Evolutionary conservation across 2,113 vertebrate species (phyloP).

Genomic region (Coptodon bakossiorum): DNA sequence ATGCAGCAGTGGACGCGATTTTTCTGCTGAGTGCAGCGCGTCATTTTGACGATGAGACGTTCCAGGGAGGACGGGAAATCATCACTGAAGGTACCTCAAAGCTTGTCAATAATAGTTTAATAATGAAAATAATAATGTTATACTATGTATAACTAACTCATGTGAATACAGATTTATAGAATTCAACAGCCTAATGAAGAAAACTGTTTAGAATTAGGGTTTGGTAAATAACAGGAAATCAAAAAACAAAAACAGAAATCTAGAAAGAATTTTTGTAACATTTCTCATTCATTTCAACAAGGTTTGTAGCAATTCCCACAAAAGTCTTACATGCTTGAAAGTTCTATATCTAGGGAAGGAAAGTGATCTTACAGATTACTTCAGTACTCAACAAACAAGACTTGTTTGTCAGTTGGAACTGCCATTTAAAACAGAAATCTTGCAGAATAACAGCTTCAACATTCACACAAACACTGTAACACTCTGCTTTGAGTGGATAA

Average conservation of each 20-base stretch:
- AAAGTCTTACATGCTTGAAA: not conserved
- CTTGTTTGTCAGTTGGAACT: not conserved
- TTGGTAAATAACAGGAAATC: not conserved
- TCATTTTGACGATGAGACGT: conserved; percentile 59
- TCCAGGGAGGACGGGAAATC: conserved; percentile 37
- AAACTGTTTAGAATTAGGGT: not conserved
- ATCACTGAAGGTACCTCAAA: conserved; percentile 35
- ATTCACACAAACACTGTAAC: not conserved
- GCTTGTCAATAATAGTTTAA: not conserved
- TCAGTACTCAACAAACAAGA: not conserved
- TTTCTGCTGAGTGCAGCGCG: not conserved
- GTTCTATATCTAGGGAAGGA: not conserved
- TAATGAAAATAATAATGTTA: not conserved
- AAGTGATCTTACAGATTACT: accelerated
- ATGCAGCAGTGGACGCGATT: conserved; percentile 33
- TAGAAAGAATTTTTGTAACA: not conserved
- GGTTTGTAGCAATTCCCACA: not conserved
- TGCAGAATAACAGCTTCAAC: not conserved
- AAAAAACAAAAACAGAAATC: not conserved
- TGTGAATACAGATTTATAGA: not conserved
- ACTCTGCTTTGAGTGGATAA: not conserved
- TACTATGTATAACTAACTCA: not conserved
- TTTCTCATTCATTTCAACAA: not conserved
- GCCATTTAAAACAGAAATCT: not conserved
- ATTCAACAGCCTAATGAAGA: not conserved